Conservation (phyloP, 2,797 vertebrate species). For the Mus spretus region DNA sequence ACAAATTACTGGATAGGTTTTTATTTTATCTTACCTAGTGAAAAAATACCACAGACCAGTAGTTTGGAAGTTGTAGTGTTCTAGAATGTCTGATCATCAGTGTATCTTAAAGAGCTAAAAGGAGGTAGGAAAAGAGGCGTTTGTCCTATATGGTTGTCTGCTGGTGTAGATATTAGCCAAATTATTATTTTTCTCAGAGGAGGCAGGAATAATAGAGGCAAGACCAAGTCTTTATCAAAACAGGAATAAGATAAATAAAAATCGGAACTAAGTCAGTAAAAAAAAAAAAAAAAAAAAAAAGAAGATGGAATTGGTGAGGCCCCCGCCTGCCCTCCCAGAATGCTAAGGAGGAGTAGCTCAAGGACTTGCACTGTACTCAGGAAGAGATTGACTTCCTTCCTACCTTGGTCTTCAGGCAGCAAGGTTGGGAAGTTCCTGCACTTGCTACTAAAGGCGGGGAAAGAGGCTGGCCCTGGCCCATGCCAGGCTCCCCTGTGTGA, state of each 20-base stretch:
- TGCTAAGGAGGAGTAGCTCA: not conserved
- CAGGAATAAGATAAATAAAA: not conserved
- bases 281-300: too few species aligned
- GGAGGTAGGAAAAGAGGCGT: not conserved
- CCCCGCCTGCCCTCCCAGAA: accelerated
- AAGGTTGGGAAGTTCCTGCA: not conserved
- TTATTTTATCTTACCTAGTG: not conserved
- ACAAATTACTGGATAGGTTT: constrained; percentile 10
- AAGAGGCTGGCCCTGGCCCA: not conserved
- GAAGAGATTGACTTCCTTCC: not conserved
- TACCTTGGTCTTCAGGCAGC: not conserved
- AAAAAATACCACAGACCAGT: constrained; percentile 24
- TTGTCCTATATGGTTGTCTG: not conserved
- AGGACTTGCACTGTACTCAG: not conserved
- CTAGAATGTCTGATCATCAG: not conserved
- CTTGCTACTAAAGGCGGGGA: too few species aligned
- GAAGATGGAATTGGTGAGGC: not conserved
- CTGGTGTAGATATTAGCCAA: not conserved
- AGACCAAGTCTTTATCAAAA: not conserved
- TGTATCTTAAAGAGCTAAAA: constrained; percentile 24
- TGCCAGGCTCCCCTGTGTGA: not conserved
- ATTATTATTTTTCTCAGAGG: not conserved
- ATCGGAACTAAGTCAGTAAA: not conserved
- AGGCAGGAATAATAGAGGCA: not conserved
- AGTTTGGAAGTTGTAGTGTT: not conserved